Conservation (phyloP, 1,140 invertebrate species). For the Lasaia peninsularis region DNA sequence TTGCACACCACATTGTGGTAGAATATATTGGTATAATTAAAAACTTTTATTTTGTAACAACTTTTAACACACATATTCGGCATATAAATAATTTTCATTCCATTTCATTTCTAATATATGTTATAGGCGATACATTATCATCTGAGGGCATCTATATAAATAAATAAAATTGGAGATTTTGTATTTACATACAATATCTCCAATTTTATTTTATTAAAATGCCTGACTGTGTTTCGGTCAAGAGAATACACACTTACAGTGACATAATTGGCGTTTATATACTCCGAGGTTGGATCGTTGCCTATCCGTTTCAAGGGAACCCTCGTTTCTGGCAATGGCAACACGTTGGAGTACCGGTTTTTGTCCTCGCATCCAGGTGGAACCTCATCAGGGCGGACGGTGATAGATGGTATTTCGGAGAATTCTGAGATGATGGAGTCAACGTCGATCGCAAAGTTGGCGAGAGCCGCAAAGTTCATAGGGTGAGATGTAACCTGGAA, state of each 20-base stretch:
- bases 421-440: conserved; percentile 88
- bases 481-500: conserved; percentile 83
- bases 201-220: too few species aligned
- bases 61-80: too few species aligned
- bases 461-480: conserved; percentile 85
- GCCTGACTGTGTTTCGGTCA: too few species aligned
- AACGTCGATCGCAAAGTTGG: conserved; percentile 85
- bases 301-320: conserved; percentile 84
- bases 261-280: conserved; percentile 95
- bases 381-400: conserved; percentile 87
- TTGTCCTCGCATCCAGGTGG: conserved; percentile 92
- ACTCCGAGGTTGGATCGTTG: conserved; percentile 88
- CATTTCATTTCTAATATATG: too few species aligned
- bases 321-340: conserved; percentile 92
- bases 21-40: too few species aligned
- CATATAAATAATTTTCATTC: too few species aligned
- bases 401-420: conserved; percentile 85
- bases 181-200: too few species aligned
- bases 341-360: conserved; percentile 95
- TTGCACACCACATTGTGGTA: too few species aligned
- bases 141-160: too few species aligned
- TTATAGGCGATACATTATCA: too few species aligned
- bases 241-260: conserved; percentile 78
- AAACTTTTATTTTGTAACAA: too few species aligned
- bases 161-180: too few species aligned